phyloP scores from a whole-genome alignment of 2,888 invertebrate species.

The Diplolepis rosae region DNA sequence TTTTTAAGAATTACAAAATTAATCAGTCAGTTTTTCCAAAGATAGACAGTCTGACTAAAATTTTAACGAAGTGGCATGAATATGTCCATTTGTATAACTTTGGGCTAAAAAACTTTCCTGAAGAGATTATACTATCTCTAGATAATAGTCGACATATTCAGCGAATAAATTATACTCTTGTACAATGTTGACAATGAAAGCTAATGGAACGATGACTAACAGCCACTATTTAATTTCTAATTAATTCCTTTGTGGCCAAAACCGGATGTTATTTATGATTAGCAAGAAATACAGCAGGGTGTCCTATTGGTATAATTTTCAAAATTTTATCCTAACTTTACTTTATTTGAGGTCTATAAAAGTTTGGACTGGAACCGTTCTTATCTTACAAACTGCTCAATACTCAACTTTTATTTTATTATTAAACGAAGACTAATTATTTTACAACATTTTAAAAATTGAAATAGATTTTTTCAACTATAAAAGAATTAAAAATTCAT shows the following conservation, averaged over 20 bases:
- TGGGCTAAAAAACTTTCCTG: background rate
- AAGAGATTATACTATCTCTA: conserved; percentile 1
- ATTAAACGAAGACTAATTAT: background rate
- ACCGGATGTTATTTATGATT: conserved; percentile 1
- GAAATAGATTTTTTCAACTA: too few species aligned
- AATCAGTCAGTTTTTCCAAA: conserved; percentile 15
- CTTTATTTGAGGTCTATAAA: background rate
- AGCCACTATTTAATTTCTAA: conserved; percentile 8
- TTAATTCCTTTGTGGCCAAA: conserved; percentile 10
- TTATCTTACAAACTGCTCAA: conserved; percentile 22
- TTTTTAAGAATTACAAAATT: background rate
- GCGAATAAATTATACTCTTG: conserved; percentile 24
- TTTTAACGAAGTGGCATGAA: conserved; percentile 23
- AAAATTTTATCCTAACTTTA: background rate
- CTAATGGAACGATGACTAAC: conserved; percentile 25
- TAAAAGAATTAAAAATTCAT: background rate
- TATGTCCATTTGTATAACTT: conserved; percentile 13
- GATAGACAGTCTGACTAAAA: conserved; percentile 7
- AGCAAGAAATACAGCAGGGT: conserved; percentile 22
- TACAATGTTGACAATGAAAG: conserved; percentile 12
- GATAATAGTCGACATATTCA: conserved; percentile 10
- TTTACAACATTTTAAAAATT: too few species aligned
- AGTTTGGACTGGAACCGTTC: conserved; percentile 1
- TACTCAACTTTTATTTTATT: background rate
- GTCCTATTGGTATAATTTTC: background rate